These are phyloP conservation scores for Drosophila ananassae DNA, from an alignment of 1,140 invertebrate species.

Conservation along the genomic window DNA sequence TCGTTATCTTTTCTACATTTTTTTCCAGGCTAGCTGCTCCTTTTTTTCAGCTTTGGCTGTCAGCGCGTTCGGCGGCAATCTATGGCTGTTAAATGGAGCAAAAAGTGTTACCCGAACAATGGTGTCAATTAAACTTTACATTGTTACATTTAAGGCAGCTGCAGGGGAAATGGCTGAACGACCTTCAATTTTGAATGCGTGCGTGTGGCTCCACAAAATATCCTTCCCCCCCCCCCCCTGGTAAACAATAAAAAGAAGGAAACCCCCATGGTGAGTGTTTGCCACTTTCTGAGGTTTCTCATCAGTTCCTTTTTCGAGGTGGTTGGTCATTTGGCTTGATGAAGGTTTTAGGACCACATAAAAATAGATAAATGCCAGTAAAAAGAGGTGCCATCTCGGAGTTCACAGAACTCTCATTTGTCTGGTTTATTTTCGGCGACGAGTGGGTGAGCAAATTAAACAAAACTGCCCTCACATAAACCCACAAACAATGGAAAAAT, in stretches of 20 bases:
- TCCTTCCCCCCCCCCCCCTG: conserved; percentile 15
- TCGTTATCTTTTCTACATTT: conserved; percentile 56
- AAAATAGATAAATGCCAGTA: conserved; percentile 60
- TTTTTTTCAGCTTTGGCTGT: conserved; percentile 60
- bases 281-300: conserved; percentile 30
- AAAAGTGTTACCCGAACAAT: conserved; percentile 80
- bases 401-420: conserved; percentile 40
- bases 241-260: conserved; percentile 22
- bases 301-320: conserved; percentile 36
- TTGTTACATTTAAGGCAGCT: conserved; percentile 60
- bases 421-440: conserved; percentile 36
- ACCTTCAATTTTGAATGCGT: conserved; percentile 66
- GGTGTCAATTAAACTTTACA: conserved; percentile 82
- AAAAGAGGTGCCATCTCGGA: conserved; percentile 24
- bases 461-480: conserved; percentile 18
- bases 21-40: conserved; percentile 27
- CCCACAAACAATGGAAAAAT: conserved; percentile 5
- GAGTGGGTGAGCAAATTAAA: conserved; percentile 27
- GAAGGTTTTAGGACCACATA: conserved; percentile 65
- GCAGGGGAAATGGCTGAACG: conserved; percentile 28
- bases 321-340: conserved; percentile 55
- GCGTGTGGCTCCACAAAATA: conserved; percentile 28
- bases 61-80: conserved; percentile 65
- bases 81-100: conserved; percentile 80
- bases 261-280: conserved; percentile 2